Base-by-base conservation (phyloP, 2,888 invertebrate genomes). In the Cantharis rufa region DNA sequence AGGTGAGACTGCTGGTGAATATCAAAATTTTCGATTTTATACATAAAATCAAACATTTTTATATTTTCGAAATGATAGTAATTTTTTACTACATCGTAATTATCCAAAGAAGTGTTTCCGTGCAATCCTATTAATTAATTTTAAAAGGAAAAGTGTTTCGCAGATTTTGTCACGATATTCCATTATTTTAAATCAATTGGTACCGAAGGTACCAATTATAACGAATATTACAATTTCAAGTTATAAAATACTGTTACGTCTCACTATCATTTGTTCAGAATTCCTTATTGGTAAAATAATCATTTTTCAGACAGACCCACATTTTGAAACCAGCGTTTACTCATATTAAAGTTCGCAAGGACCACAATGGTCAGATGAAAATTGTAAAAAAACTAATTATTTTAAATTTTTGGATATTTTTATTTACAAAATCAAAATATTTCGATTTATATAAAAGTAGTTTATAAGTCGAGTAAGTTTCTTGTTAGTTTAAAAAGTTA, bases 41-140 rank as follows among this genome's bases (percentile, higher is more conserved):
- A 66, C n/a, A 21, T 13, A 66, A 66, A 11, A 21, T n/a, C 10
- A 10, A 27, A 66, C 15, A 64, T 74, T 74, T 74, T 74, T 70
- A 32, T n/a, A n/a, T 64, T 15, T 74, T 13, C 48, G n/a, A 74
- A 74, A 69, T 69, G 27, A 74, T 74, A 32, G 63, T 70, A 64
- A 69, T 74, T 64, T 70, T 21, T 21, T n/a, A 13, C 13, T 66
- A 5, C 48, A n/a, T 48, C n/a, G n/a, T 48, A 48, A 48, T 48
- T 48, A 48, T n/a, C n/a, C 16, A 15, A 32, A 62, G 21, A 62
- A 69, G 11, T 28, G 48, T 74, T 74, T 74, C 74, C 74, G 70
- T 15, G 13, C 66, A 24, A 24, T 16, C 16, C 15, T 18, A 74
- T 70, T 74, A 69, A 74, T 62, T 70, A 74, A 74, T 18, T 32